Conservation (phyloP, 2,113 vertebrate species). For the Dasyornis broadbenti region DNA sequence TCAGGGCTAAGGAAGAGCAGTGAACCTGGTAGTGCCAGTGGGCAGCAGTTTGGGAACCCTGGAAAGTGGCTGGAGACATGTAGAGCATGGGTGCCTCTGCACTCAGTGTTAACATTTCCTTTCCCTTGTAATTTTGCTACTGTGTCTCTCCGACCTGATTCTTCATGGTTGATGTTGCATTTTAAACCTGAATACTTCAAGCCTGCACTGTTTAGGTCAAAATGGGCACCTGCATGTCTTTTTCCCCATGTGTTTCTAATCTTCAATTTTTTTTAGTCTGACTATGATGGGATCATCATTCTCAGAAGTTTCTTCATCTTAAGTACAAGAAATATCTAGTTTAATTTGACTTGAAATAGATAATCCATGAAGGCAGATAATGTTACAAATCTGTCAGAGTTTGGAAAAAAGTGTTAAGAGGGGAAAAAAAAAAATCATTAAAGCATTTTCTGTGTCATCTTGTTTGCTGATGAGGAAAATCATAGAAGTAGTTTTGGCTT, state of each 20-base stretch:
- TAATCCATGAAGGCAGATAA: neutral
- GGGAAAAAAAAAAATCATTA: neutral
- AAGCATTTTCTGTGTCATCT: neutral
- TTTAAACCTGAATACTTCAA: neutral
- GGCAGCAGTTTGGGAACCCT: neutral
- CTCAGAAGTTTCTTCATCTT: neutral
- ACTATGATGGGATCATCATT: neutral
- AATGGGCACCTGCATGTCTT: neutral
- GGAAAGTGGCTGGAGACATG: neutral
- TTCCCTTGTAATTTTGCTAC: neutral
- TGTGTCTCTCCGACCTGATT: neutral
- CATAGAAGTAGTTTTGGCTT: neutral
- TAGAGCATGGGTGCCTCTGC: neutral
- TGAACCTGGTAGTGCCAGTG: neutral
- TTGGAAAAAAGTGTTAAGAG: neutral
- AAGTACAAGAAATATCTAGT: neutral
- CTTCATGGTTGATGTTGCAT: accelerated
- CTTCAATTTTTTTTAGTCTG: neutral
- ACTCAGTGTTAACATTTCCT: neutral
- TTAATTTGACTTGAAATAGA: neutral
- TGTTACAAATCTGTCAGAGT: neutral
- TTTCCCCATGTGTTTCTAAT: neutral
- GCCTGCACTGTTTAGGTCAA: neutral
- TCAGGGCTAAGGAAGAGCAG: neutral
- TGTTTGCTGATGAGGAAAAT: neutral